Evolutionary conservation across 2,797 vertebrate genomes (phyloP).

Genomic region (Tolypeutes matacus): DNA sequence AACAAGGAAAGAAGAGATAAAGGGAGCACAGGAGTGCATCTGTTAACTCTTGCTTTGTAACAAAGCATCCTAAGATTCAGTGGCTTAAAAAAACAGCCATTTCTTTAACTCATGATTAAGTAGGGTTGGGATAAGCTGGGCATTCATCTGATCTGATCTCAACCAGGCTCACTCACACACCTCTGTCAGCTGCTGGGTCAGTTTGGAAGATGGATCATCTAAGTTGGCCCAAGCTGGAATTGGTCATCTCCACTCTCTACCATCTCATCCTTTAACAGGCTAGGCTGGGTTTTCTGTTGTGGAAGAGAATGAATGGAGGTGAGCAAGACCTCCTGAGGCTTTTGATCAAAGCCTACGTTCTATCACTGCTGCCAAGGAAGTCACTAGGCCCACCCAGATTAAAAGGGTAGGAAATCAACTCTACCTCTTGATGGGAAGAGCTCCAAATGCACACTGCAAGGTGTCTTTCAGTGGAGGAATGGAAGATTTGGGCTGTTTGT

Average conservation of each 20-base stretch:
- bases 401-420: too few relatives aligned
- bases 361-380: background rate
- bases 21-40: too few relatives aligned
- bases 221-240: background rate
- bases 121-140: background rate
- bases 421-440: too few relatives aligned
- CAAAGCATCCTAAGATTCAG: background rate
- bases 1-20: background rate
- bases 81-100: too few relatives aligned
- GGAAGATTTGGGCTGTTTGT: background rate
- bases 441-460: background rate
- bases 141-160: background rate
- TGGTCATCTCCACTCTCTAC: background rate
- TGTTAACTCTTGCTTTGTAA: background rate
- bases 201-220: background rate
- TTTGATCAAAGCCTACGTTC: too few relatives aligned
- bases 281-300: background rate
- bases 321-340: background rate
- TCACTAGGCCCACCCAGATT: background rate
- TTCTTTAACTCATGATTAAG: background rate
- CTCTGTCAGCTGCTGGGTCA: background rate
- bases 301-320: background rate
- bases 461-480: too few relatives aligned
- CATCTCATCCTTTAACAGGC: background rate
- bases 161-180: background rate